A percentile compares a stretch with the other conserved stretches of the same genome.
phyloP scores from a whole-genome alignment of 2,797 vertebrate species.

The Galago senegalensis region DNA sequence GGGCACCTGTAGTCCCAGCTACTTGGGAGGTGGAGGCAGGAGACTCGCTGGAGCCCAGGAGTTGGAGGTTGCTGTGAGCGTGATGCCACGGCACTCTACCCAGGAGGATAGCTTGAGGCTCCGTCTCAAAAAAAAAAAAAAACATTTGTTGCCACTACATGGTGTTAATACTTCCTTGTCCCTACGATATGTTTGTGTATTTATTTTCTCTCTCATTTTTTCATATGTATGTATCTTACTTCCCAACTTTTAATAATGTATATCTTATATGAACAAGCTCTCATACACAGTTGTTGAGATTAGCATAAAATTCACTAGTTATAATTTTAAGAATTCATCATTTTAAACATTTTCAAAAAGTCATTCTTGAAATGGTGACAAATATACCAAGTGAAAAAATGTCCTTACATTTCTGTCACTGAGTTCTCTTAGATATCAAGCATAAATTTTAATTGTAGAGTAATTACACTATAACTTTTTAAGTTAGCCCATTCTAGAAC shows the following conservation, averaged over 20 bases:
- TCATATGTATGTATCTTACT: neutral
- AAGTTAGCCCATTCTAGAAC: neutral
- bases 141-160: neutral
- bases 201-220: neutral
- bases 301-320: neutral
- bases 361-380: neutral
- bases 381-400: neutral
- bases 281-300: neutral
- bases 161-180: neutral
- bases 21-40: no score
- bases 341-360: conserved; percentile 32
- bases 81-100: no score
- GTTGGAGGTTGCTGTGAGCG: no score
- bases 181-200: neutral
- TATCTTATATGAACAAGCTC: neutral
- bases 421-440: neutral
- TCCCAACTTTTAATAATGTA: neutral
- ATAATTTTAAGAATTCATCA: neutral
- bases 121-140: neutral
- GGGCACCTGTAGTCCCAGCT: no score
- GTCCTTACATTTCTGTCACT: neutral
- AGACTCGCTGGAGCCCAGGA: no score
- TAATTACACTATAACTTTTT: conserved; percentile 9
- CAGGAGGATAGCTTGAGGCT: no score
- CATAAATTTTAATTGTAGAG: neutral